A percentile compares a stretch with the other conserved stretches of the same genome.
Evolutionary conservation across 1,140 invertebrate genomes (phyloP).

Genomic region (Adoxophyes honmai): DNA sequence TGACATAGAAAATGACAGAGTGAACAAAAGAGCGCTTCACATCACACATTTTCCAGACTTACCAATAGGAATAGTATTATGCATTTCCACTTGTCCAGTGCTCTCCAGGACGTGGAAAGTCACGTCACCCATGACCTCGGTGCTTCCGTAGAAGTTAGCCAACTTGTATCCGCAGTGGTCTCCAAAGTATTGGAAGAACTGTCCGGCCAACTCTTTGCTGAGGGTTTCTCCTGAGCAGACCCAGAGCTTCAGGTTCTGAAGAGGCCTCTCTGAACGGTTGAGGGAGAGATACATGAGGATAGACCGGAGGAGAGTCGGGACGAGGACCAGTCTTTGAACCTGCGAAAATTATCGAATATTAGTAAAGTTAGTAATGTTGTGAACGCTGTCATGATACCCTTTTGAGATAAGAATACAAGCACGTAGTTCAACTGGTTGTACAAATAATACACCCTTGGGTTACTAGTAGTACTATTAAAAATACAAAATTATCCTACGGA

Average conservation of each 20-base stretch:
- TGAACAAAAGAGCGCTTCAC: no score
- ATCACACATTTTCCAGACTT: constrained; percentile 40
- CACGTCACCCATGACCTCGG: constrained; percentile 81
- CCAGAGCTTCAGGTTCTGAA: constrained; percentile 84
- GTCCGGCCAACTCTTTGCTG: constrained; percentile 79
- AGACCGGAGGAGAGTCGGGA: constrained; percentile 88
- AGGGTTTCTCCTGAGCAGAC: constrained; percentile 90
- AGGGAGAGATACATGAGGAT: constrained; percentile 84
- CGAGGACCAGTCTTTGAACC: constrained; percentile 87
- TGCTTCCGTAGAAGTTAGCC: constrained; percentile 94
- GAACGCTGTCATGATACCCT: no score
- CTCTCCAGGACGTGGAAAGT: constrained; percentile 70
- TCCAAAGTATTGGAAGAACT: constrained; percentile 85
- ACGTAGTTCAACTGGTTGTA: no score
- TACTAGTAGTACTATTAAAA: no score
- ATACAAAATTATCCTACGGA: no score
- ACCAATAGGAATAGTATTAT: constrained; percentile 89
- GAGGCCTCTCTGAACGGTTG: constrained; percentile 56
- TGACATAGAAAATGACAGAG: no score
- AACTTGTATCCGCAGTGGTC: constrained; percentile 78
- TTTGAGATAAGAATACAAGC: no score
- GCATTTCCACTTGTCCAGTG: constrained; percentile 78
- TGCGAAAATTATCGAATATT: constrained; percentile 38
- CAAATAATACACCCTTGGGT: no score
- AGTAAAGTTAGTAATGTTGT: no score